Base-by-base conservation (phyloP, 2,888 invertebrate species). In the Junonia oenone region DNA sequence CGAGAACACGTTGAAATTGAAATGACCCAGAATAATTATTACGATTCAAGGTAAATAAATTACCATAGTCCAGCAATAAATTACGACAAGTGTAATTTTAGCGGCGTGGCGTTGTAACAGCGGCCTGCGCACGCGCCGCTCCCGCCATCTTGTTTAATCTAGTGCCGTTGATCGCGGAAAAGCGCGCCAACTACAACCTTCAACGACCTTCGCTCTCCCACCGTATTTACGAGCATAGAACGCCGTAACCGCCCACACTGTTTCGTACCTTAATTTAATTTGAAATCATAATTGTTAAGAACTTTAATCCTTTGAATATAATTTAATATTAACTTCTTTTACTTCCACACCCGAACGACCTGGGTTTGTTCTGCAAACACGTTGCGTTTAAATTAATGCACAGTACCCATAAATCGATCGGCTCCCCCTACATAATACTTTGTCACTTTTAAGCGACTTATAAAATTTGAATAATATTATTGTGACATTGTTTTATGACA, bases 161-260 rank as follows among this genome's bases (percentile, higher is more conserved):
- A 84, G 83, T 82, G 84, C 84, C 83, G 84, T 84, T 85, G 88
- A 88, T 87, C 88, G 88, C 88, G 89, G 88, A 89, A 89, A 88
- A 88, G 87, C 89, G 82, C 81, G 84, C 84, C 89, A 88, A 87
- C 86, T 88, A 88, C 89, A 89, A 87, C 88, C 89, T 89, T 90
- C 88, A 89, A 88, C 89, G 89, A 90, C 89, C 89, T 90, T 90
- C 89, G 88, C 87, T 89, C 88, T 82, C 81, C 86, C 81, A 83
- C 85, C 85, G 81, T 72, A 69, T 74, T 69, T 69, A 71, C 73
- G 71, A 72, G 67, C 68, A 67, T 67, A 63, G 63, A 79, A 77
- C 59, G 66, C 48, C 55, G 51, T 31, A 65, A 63, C 51, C 51
- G 31, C 55, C 40, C 61, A 59, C 29, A 37, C 59, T 6, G 63